These are phyloP conservation scores for Lasioglossum leucozonium DNA, from an alignment of 2,888 invertebrate species.

Conservation along the genomic window DNA sequence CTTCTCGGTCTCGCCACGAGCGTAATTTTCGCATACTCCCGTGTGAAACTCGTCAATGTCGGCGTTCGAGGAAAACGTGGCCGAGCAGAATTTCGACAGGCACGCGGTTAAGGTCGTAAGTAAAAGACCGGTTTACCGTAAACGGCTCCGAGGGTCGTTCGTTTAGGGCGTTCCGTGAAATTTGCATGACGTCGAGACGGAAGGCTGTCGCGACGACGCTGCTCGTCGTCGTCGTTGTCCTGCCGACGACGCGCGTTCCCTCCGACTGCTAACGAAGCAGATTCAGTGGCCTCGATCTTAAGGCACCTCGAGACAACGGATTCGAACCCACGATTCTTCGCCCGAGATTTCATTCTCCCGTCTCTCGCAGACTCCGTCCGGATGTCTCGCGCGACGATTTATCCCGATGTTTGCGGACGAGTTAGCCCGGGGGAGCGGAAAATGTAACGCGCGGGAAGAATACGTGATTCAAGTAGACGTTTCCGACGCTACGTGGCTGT, in stretches of 20 bases:
- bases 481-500: background rate
- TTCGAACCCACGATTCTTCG: background rate
- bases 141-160: constrained; percentile 49
- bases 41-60: too few relatives aligned
- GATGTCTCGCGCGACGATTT: background rate
- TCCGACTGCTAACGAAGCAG: constrained; percentile 55
- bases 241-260: constrained; percentile 57
- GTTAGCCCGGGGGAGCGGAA: background rate
- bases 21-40: too few relatives aligned
- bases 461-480: background rate
- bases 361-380: background rate
- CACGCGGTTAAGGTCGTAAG: background rate
- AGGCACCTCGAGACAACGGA: constrained; percentile 18
- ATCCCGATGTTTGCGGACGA: background rate
- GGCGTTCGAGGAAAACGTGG: background rate
- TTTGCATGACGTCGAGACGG: constrained; percentile 56
- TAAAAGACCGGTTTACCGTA: constrained; percentile 1
- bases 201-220: background rate
- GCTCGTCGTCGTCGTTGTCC: too few relatives aligned
- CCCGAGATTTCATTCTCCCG: background rate
- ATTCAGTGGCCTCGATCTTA: constrained; percentile 74
- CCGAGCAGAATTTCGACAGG: background rate
- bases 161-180: constrained; percentile 43
- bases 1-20: too few relatives aligned
- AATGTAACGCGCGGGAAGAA: background rate